Evolutionary conservation across 2,113 vertebrate genomes (phyloP), one percentile per base, ranked within the genome.

Genomic region (Halichoerus grypus): DNA sequence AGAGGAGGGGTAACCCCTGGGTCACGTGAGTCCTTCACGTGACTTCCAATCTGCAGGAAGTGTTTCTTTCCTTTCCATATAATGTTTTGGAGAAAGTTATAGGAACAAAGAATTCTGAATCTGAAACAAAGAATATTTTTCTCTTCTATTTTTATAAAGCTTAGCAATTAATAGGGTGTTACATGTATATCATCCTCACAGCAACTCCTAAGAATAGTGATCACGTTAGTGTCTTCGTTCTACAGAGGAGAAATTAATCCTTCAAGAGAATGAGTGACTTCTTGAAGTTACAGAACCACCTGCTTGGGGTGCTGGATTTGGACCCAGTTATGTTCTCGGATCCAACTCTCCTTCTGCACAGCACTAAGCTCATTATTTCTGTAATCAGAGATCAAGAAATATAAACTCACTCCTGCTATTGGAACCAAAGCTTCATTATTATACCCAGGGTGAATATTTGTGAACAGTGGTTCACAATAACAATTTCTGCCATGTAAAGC

Each of bases 1-100:
- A 39, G 21, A 71, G 5, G 36, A 61, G 31, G 72, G 7, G 18
- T 46, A 36, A 63, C 1, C 14, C 39, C 4, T 39, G 36, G 61
- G 4, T 7, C 5, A 21, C 5, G 9, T 0, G 1, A 42, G 3
- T n/a, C 3, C 33, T 65, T 46, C 13, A 13, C 6, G 7, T 21
- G 26, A 22, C 46, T 79, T 93, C 72, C 36, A 72, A 2, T 74
- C 19, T 53, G 5, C 76, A 65, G 24, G 19, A 55, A 42, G 1
- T 12, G 2, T 53, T 22, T 16, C 39, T 33, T 91, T 55, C 28
- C 55, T 63, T 77, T 80, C 18, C 22, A 55, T 33, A 55, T 12
- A 59, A 49, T 15, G 18, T 49, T 74, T 91, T 71, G 51, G 12
- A 92, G 39, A 31, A 8, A 55, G 15, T 55, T 84, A 4, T 14